Percentiles rank a stretch among this genome's conserved stretches.
Conservation (phyloP, 2,888 invertebrate genomes). For the Calameuta pallipes region DNA sequence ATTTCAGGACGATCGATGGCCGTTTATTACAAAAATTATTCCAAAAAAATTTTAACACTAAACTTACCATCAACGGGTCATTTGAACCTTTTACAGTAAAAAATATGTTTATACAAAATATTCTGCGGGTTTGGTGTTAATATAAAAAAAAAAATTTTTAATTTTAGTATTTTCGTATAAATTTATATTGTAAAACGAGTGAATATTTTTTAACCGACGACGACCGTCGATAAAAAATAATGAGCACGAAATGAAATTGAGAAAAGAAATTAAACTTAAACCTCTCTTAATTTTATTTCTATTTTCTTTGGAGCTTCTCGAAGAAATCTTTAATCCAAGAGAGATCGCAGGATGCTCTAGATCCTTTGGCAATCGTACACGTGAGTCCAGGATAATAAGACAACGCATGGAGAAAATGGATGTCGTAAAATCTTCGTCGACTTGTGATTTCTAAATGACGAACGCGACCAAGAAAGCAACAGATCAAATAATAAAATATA, state of each 20-base stretch:
- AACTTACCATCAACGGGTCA: too few species aligned
- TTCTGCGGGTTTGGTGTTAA: too few species aligned
- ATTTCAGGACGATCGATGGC: background rate
- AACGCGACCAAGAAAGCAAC: background rate
- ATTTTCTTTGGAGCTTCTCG: background rate
- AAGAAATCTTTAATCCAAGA: background rate
- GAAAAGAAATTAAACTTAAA: background rate
- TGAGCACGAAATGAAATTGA: background rate
- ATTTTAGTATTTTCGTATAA: background rate
- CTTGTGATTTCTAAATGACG: background rate
- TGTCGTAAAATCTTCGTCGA: background rate
- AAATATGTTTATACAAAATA: too few species aligned
- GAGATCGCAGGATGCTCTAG: background rate
- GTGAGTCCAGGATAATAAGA: background rate
- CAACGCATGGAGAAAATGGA: background rate
- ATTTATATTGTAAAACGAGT: background rate
- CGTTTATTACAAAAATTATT: too few species aligned
- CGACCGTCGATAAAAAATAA: background rate
- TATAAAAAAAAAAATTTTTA: too few species aligned
- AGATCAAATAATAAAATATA: background rate
- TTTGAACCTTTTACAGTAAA: too few species aligned
- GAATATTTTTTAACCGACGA: too few species aligned
- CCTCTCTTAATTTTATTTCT: background rate
- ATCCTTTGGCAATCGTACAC: background rate
- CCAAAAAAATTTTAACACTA: fast-evolving